Conservation (phyloP, 2,113 vertebrate genomes). For the Rhinolophus ferrumequinum region DNA sequence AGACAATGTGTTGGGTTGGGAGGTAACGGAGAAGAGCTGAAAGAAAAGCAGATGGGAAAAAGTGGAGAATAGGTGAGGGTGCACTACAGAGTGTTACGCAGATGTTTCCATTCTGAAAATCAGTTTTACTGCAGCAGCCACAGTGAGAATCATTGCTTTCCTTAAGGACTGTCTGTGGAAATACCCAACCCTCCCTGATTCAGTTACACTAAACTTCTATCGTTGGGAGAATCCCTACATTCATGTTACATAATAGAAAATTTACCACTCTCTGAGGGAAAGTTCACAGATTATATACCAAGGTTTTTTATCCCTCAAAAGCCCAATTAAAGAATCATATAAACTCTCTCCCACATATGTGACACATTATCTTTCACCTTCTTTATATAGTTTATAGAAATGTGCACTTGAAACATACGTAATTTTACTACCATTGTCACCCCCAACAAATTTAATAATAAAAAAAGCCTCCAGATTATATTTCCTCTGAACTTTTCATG, state of each 20-base stretch:
- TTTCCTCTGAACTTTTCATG: neutral
- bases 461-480: neutral
- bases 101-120: neutral
- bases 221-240: neutral
- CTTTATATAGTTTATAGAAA: neutral
- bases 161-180: neutral
- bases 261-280: neutral
- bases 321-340: neutral
- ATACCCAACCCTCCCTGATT: neutral
- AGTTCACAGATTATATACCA: neutral
- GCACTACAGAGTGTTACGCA: too few species aligned
- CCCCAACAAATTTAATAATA: too few species aligned
- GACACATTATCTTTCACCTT: neutral
- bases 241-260: neutral
- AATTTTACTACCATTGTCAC: too few species aligned
- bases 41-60: neutral
- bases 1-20: neutral
- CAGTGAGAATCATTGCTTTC: neutral
- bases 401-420: too few species aligned
- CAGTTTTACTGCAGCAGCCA: neutral
- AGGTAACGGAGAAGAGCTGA: neutral
- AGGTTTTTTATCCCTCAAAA: neutral
- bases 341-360: neutral
- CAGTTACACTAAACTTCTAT: neutral
- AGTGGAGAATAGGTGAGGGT: neutral